Conservation (phyloP, 2,888 invertebrate species). For the Busseola fusca region DNA sequence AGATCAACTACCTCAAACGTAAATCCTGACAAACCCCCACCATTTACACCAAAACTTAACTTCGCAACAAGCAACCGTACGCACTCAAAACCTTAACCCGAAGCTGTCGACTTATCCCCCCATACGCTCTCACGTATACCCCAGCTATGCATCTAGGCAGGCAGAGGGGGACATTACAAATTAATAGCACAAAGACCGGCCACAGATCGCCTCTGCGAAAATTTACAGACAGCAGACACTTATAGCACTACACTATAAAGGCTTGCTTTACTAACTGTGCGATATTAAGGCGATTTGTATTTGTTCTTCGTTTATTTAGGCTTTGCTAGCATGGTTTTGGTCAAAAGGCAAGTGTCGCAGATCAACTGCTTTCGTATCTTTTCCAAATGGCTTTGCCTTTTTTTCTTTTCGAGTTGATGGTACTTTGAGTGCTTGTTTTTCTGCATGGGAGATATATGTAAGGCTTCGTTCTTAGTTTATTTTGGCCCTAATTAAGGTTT, state of each 20-base stretch:
- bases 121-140: constrained; percentile 68
- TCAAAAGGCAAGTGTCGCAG: background rate
- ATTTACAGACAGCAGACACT: constrained; percentile 86
- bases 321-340: background rate
- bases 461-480: background rate
- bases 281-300: constrained; percentile 67
- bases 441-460: background rate
- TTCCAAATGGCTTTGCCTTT: background rate
- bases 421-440: background rate
- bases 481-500: background rate
- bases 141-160: constrained; percentile 78
- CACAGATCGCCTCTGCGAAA: constrained; percentile 87
- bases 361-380: background rate
- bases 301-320: constrained; percentile 35
- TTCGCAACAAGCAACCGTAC: constrained; percentile 30
- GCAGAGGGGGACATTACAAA: constrained; percentile 86
- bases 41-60: constrained; percentile 23
- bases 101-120: constrained; percentile 70
- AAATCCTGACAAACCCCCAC: background rate
- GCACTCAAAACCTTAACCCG: constrained; percentile 52
- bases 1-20: no score
- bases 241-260: constrained; percentile 78
- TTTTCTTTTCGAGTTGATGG: background rate
- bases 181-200: constrained; percentile 89
- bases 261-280: constrained; percentile 62